Base-by-base conservation (phyloP, 2,888 invertebrate genomes). In the Thereva unica region DNA sequence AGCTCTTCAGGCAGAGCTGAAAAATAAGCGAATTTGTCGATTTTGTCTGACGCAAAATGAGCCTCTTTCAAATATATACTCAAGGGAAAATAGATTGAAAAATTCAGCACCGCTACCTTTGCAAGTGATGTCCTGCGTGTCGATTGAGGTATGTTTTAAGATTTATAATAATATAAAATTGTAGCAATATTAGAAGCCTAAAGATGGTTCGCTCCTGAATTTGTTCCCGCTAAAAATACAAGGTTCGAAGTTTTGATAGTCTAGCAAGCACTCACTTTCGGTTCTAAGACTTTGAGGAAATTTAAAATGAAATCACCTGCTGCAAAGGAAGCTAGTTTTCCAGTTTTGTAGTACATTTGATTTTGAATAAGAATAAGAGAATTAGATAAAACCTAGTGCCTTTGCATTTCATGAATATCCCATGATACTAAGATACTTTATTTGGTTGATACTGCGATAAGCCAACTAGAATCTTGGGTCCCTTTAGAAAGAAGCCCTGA, bases 111-210 rank as follows among this genome's bases (percentile, higher is more conserved):
- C 89, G 72, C 83, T 91, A 73, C 84, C 88, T 65, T 79, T 91
- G 73, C 91, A 91, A 83, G 88, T 91, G 75, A 87, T 91, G 86
- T 88, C 90, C 63, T 89, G 89, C 77, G 84, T 89, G 71, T 86
- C 89, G 67, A 86, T 91, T 73, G 91, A 92, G 89, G 91, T 91
- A 85, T 82, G 76, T 71, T 69, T 64, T 64, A 70, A 59, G 61
- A 71, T 68, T 69, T 70, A 73, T 76, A 7, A 12, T 23, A 35
- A 55, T 41, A 40, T 38, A 23, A 23, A 23, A 23, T 23, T 23
- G 2, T 23, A 2, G 23, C 23, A 23, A 23, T 23, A 23, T 23
- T 23, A 23, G 23, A 23, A 1, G 23, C 2, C 23, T 59, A 47
- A 23, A 59, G 49, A 41, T 63, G 63, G 63, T 63, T 63, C 41